Conservation (phyloP, 1,140 invertebrate genomes). For the Ceratosolen fusciceps region DNA sequence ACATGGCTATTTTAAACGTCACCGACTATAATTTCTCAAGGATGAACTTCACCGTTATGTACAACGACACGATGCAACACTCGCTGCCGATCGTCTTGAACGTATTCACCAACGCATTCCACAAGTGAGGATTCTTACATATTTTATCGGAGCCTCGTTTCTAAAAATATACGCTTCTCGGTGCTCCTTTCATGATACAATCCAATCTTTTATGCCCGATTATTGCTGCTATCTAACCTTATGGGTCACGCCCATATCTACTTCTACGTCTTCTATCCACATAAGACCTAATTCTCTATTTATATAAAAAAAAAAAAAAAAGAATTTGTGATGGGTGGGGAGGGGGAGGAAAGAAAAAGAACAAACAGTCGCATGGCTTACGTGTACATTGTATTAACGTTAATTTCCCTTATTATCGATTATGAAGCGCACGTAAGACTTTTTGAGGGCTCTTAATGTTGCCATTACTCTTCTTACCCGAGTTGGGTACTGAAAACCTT, state of each 20-base stretch:
- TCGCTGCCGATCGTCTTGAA: slow-evolving; percentile 84
- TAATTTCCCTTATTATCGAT: no score
- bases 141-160: not conserved
- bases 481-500: no score
- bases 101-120: slow-evolving; percentile 80
- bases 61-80: slow-evolving; percentile 86
- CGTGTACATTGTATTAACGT: no score
- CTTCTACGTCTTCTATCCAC: no score
- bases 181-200: not conserved
- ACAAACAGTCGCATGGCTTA: no score
- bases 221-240: not conserved
- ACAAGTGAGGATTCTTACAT: slow-evolving; percentile 71
- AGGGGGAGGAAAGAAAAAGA: no score
- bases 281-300: no score
- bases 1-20: slow-evolving; percentile 78
- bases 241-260: not conserved
- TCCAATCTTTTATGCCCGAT: not conserved
- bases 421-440: no score
- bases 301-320: no score
- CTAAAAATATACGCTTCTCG: not conserved
- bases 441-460: no score
- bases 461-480: no score
- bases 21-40: slow-evolving; percentile 71
- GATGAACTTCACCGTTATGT: slow-evolving; percentile 76
- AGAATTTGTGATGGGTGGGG: no score